Evolutionary conservation across 2,797 vertebrate genomes (phyloP), one percentile per base, ranked within the genome.

Genomic region (Ctenosaura bakeri): DNA sequence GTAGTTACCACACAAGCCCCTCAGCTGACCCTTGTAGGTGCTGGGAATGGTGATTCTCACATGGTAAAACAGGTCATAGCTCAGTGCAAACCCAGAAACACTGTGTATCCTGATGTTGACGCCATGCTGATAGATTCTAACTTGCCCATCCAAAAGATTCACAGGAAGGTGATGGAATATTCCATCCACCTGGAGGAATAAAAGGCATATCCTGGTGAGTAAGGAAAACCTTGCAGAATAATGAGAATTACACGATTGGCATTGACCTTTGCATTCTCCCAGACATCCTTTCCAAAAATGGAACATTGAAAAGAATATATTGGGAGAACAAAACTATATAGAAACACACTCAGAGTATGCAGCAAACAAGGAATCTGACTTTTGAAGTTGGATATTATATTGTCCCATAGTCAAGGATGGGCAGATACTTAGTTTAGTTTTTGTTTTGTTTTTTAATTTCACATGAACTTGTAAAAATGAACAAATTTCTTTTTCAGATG

Each of bases 1-100:
- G 79, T 90, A 93, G 89, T 95, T 90, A 1, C 94, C 93, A 13
- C 94, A 95, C 46, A 95, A 92, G 14, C 91, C 95, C 14, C 59
- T 35, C 0, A 88, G 73, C 3, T 77, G 38, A 9, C 86, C 84
- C 4, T 71, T 52, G 86, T 93, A 94, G 66, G 81, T 86, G 13
- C 54, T 92, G 1, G 94, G 94, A 50, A 95, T 42, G 0, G 77
- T 92, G 76, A 95, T 77, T 22, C 86, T 89, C 2, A 94, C 88
- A 1, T 91, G 77, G 62, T 91, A 89, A 52, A 35, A 42, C 24
- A 78, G 73, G 29, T 93, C 89, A 22, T 95, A 95, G 78, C 78
- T 93, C 85, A 95, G 64, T 3, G 14, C 12, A 18, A 89, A 66
- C 4, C 94, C 93, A 35, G 93, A 93, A 32, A 46, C 80, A 0